Evolutionary conservation across 2,888 invertebrate genomes (phyloP).

Genomic region (Acanthosoma haemorrhoidale): DNA sequence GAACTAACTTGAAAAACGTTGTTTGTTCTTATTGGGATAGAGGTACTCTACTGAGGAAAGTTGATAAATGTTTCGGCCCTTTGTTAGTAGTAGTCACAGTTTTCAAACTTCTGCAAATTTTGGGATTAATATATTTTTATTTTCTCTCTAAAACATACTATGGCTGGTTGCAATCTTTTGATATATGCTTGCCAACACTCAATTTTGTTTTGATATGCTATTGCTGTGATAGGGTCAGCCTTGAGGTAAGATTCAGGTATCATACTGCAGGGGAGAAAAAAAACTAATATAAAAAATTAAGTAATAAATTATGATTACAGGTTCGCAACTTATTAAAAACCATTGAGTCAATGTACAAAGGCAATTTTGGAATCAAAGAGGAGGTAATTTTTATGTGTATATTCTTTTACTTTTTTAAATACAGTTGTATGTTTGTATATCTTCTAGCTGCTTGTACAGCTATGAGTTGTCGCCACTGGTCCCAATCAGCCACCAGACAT

Average conservation of each 20-base stretch:
- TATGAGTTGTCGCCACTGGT: no score
- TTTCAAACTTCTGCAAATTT: background rate
- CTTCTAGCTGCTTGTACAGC: no score
- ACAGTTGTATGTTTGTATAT: no score
- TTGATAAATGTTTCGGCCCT: background rate
- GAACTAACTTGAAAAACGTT: background rate
- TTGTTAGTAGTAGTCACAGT: background rate
- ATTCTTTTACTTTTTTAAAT: no score
- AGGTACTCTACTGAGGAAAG: background rate
- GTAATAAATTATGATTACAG: no score
- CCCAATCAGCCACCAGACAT: no score
- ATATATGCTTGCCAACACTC: background rate
- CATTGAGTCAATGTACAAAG: no score
- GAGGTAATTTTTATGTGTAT: no score
- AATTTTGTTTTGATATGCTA: background rate
- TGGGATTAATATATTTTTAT: background rate
- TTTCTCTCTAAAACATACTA: background rate
- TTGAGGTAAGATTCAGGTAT: background rate
- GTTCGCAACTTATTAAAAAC: no score
- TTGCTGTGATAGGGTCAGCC: background rate
- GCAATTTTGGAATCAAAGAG: background rate
- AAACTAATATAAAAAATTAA: no score
- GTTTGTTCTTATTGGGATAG: background rate
- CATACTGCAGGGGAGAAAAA: no score
- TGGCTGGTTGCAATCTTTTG: background rate